These are phyloP conservation scores for Gymnoscelis rufifasciata DNA, from an alignment of 2,888 invertebrate species.

Conservation along the genomic window DNA sequence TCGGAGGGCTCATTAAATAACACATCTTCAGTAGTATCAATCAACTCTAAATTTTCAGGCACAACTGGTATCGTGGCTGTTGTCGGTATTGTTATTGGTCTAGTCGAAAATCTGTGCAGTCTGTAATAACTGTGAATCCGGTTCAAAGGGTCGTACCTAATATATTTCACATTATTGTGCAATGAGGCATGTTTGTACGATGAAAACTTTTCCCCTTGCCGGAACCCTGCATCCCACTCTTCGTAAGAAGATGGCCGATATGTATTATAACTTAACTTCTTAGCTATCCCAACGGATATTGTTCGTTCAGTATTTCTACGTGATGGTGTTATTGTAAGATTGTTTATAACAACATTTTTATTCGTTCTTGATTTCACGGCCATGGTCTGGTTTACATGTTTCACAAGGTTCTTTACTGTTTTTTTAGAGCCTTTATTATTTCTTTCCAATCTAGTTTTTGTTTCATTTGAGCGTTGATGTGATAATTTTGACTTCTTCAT, in stretches of 20 bases:
- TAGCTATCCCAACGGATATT: conserved; percentile 6
- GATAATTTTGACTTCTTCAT: too few species aligned
- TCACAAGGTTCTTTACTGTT: too few species aligned
- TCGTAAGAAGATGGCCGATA: conserved; percentile 45
- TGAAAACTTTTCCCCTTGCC: conserved; percentile 2
- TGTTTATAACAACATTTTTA: too few species aligned
- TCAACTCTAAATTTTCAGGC: not conserved
- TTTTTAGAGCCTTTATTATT: too few species aligned
- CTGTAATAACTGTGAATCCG: not conserved
- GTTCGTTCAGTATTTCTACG: not conserved
- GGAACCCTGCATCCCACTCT: conserved; percentile 31
- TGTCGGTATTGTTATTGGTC: not conserved
- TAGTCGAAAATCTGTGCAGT: not conserved
- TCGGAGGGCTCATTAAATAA: not conserved
- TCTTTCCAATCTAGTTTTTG: too few species aligned
- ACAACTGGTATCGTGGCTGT: not conserved
- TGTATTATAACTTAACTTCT: conserved; percentile 47
- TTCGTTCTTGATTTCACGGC: too few species aligned
- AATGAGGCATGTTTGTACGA: not conserved
- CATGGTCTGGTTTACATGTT: too few species aligned
- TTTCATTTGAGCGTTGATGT: too few species aligned
- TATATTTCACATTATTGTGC: not conserved
- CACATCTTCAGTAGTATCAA: not conserved
- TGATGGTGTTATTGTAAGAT: not conserved
- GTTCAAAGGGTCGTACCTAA: not conserved